Base-by-base conservation (phyloP, 2,113 vertebrate genomes). In the Suncus etruscus region DNA sequence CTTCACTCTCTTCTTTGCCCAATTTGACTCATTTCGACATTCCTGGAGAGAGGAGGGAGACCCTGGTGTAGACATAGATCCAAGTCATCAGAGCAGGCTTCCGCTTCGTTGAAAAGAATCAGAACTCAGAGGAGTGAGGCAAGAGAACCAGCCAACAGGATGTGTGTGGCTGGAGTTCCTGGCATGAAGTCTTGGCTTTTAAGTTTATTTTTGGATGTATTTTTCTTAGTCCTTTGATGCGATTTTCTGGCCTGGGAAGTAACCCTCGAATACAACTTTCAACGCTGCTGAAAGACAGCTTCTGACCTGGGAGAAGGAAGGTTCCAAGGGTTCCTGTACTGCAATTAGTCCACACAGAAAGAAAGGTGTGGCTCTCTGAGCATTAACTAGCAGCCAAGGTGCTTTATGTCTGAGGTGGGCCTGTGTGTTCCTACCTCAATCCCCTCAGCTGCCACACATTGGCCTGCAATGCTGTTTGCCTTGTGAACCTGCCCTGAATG, bases 1-100 rank as follows among this genome's bases (percentile, higher is more conserved):
- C 95, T 97, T 97, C 96, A 96, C 95, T 96, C 96, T 94, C 95
- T 98, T 98, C 97, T 98, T 98, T 94, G 97, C 95, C 92, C 89
- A 16, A 85, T 94, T 83, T 94, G 54, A 96, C 94, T 94, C 76
- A 89, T 83, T 95, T 89, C 83, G 50, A 87, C 89, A 95, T 63
- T 92, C 93, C 81, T 68, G 83, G 84, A 92, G 70, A 72, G 94
- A 92, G 58, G 83, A 89, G 8, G 31, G 73, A 96, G 87, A 93
- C 94, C 92, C 80, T 69, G 73, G 66, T 83, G 83, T 25, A 91
- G 80, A 58, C 86, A 80, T 54, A 72, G 81, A 70, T 81, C 92
- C 93, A 89, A 95, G 94, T 94, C 81, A 83, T 94, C 27, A 29
- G 39, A 87, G 72, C 87, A 63, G 76, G 80, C 89, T 90, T 97